Conservation (phyloP, 2,797 vertebrate species). For the Diceros bicornis region DNA sequence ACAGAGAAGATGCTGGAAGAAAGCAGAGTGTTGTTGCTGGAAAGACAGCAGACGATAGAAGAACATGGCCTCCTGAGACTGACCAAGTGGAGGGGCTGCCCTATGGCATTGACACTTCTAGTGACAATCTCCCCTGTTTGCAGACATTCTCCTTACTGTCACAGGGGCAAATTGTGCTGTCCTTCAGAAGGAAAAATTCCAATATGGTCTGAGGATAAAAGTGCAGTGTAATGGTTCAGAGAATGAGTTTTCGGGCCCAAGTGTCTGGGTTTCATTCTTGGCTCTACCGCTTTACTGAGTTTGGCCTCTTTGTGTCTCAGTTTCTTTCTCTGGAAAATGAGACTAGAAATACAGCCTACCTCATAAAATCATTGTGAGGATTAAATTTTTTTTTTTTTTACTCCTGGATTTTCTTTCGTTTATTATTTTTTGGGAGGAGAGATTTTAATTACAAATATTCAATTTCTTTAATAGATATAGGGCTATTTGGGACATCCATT, state of each 20-base stretch:
- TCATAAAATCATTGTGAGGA: background rate
- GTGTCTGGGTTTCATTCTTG: background rate
- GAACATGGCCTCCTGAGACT: background rate
- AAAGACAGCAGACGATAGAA: background rate
- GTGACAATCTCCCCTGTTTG: background rate
- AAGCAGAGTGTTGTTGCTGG: background rate
- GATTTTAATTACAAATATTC: background rate
- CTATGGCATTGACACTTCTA: background rate
- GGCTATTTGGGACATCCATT: background rate
- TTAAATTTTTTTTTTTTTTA: conserved; percentile 46
- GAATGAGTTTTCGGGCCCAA: background rate
- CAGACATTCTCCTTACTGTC: background rate
- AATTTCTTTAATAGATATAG: background rate
- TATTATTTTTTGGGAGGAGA: background rate
- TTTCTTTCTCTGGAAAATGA: conserved; percentile 16
- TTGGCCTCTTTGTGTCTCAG: background rate
- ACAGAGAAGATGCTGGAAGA: background rate
- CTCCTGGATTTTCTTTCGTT: background rate
- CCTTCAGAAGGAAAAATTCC: background rate
- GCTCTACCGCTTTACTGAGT: background rate
- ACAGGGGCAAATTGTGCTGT: background rate
- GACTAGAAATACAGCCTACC: background rate
- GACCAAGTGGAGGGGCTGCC: background rate
- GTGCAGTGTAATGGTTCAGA: background rate
- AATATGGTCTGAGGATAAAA: background rate